Conservation (phyloP, 1,140 invertebrate species). For the Ips typographus region DNA sequence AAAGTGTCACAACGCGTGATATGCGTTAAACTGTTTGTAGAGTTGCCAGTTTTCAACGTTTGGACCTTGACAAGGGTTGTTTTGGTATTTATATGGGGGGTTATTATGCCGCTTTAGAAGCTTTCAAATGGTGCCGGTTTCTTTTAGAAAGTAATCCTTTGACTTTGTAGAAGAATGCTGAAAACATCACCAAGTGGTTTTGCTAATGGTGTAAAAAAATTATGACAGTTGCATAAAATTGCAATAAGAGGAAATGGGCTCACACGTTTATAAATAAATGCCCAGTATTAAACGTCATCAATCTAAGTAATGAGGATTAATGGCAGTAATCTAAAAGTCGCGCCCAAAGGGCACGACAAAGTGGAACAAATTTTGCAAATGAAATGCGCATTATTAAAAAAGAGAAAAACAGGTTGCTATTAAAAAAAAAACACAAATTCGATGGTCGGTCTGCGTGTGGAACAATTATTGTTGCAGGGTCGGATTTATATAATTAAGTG, state of each 20-base stretch:
- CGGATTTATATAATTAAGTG: constrained; percentile 32
- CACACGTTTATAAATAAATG: constrained; percentile 9
- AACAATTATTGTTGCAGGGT: constrained; percentile 22
- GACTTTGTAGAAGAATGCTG: too few relatives aligned
- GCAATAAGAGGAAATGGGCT: too few relatives aligned
- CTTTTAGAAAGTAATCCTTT: too few relatives aligned
- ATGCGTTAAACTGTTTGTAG: constrained; percentile 37
- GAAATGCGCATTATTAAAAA: constrained; percentile 18
- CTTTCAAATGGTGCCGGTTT: too few relatives aligned
- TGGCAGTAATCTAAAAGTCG: constrained; percentile 23
- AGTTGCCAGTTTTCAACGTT: constrained; percentile 35
- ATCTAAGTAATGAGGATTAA: constrained; percentile 31
- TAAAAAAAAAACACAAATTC: constrained; percentile 25
- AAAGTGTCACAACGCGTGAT: constrained; percentile 25
- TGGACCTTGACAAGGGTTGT: constrained; percentile 31
- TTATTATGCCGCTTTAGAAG: too few relatives aligned
- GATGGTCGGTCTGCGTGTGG: constrained; percentile 15
- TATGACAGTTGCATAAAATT: too few relatives aligned
- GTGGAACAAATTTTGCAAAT: constrained; percentile 33
- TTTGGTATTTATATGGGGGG: constrained; percentile 10
- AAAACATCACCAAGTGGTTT: too few relatives aligned
- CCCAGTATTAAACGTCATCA: constrained; percentile 23
- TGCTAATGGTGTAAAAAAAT: too few relatives aligned
- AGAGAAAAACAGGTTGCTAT: constrained; percentile 26
- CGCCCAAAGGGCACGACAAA: constrained; percentile 19